Evolutionary conservation across 2,888 invertebrate genomes (phyloP), one percentile per base, ranked within the genome.

Genomic region (Cataglyphis cursor): DNA sequence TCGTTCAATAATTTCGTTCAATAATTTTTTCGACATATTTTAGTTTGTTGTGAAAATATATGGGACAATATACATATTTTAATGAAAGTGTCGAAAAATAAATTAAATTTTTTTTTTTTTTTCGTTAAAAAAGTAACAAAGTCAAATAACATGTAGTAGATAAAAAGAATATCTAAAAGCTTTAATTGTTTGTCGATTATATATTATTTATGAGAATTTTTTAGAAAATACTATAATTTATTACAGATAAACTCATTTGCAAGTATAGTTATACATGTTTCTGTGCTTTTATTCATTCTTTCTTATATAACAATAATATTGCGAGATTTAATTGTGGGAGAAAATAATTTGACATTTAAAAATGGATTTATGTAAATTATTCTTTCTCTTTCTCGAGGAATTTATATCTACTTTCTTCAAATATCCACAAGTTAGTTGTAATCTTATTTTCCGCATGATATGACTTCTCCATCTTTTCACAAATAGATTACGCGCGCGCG

Each of bases 391-490:
- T 9, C 9, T 51, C 51, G 12, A 31, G 2, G 10, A 38, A 24
- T 54, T 72, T 15, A 51, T 51, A 9, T 66, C 6, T n/a, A 31
- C 31, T 38, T 35, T 57, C 8, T 72, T 10, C 24, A 57, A 57
- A 48, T n/a, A 12, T n/a, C 12, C 31, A 15, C 8, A 8, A n/a
- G 1, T 31, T n/a, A 74, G 9, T 28, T 3, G 18, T 41, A 28
- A 74, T 61, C 1, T 38, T 18, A 8, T 73, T n/a, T 73, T 38
- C 41, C 28, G 31, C 31, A 31, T 15, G 61, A 74, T 74, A 31
- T 28, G 41, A 61, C 31, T 44, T 44, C 15, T 18, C 10, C 18
- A 12, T n/a, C 24, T 73, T 61, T 0, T 8, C 9, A 61, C 15
- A 18, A 44, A 61, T 61, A 61, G 61, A 74, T 61, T 1, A 51